Evolutionary conservation across 2,797 vertebrate genomes (phyloP).

Genomic region (Smutsia gigantea): DNA sequence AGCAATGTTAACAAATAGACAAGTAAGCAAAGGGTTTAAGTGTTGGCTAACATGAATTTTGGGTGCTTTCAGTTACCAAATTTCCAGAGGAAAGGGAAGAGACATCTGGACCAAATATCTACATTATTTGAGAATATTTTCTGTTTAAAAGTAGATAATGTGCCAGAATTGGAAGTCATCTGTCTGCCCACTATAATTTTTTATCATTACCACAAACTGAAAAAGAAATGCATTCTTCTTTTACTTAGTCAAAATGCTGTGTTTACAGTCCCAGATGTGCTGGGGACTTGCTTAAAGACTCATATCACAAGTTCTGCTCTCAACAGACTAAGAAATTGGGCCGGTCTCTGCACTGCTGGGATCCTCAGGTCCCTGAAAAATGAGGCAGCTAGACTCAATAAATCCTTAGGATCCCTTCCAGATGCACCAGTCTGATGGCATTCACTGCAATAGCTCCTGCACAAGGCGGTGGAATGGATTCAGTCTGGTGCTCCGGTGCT

Average conservation of each 20-base stretch:
- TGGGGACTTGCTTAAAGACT: not conserved
- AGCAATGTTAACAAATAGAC: not conserved
- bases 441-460: not conserved
- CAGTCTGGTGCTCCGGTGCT: too few relatives aligned
- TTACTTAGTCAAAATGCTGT: not conserved
- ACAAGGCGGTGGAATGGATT: not conserved
- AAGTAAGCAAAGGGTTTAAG: not conserved
- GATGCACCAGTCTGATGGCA: not conserved
- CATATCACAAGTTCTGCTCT: not conserved
- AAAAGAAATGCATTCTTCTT: not conserved
- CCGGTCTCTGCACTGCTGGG: not conserved
- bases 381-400: not conserved
- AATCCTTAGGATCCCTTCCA: not conserved
- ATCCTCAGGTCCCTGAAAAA: not conserved
- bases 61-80: not conserved
- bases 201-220: not conserved
- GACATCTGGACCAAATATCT: not conserved
- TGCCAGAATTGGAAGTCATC: not conserved
- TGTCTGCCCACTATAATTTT: not conserved
- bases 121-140: not conserved
- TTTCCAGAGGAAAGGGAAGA: conserved; percentile 10
- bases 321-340: not conserved
- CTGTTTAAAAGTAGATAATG: not conserved
- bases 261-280: not conserved
- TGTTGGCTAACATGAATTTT: not conserved